phyloP scores from a whole-genome alignment of 2,888 invertebrate species.

The Euclidia mi region DNA sequence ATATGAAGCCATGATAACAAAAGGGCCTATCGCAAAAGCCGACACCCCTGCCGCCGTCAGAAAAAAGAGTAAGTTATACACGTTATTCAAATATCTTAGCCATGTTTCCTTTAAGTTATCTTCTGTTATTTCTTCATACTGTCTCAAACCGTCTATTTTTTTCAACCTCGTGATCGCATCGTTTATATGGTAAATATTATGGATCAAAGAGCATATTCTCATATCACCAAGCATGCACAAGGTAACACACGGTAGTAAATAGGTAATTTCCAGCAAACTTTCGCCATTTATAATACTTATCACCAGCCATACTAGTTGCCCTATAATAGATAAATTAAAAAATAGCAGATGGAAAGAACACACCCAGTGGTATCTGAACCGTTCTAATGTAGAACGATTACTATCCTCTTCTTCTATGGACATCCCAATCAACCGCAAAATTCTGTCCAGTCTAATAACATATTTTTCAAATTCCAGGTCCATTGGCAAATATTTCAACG shows the following conservation, averaged over 20 bases:
- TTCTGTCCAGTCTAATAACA: conserved; percentile 49
- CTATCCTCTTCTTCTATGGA: conserved; percentile 50
- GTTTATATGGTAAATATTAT: conserved; percentile 49
- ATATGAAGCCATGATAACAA: conserved; percentile 45
- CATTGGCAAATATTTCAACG: too few relatives aligned
- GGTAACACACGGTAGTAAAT: conserved; percentile 60
- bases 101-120: conserved; percentile 32
- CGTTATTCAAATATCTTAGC: conserved; percentile 42
- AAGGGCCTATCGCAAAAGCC: conserved; percentile 58
- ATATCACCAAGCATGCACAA: conserved; percentile 57
- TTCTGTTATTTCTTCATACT: conserved; percentile 22
- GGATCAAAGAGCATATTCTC: conserved; percentile 61
- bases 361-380: conserved; percentile 51
- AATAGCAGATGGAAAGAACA: conserved; percentile 47
- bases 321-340: conserved; percentile 41
- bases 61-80: conserved; percentile 42
- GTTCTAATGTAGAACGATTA: conserved; percentile 41
- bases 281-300: conserved; percentile 36
- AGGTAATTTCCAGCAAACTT: conserved; percentile 59
- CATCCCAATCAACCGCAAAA: conserved; percentile 53
- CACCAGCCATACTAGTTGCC: conserved; percentile 54
- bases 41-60: conserved; percentile 31
- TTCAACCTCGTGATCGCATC: conserved; percentile 55
- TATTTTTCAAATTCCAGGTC: conserved; percentile 50
- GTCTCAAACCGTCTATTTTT: too few relatives aligned